Evolutionary conservation across 2,888 invertebrate species (phyloP).

Genomic region (Beris morrisii): DNA sequence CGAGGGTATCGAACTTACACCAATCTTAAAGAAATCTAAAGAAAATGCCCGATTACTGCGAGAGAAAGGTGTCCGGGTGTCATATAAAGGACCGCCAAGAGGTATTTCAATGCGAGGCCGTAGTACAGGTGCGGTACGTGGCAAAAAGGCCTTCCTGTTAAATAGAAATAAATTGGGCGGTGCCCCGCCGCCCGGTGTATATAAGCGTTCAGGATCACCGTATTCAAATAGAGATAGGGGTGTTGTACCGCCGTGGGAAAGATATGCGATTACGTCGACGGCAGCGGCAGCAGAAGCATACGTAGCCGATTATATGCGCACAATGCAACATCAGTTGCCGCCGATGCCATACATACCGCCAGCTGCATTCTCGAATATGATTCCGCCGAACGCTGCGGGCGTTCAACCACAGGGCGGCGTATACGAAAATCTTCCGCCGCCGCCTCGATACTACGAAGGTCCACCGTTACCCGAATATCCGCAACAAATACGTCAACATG

Average conservation of each 20-base stretch:
- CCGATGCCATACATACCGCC: constrained; percentile 83
- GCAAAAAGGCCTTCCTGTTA: constrained; percentile 67
- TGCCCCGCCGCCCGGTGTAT: constrained; percentile 43
- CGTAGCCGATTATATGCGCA: constrained; percentile 86
- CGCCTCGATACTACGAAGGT: constrained; percentile 80
- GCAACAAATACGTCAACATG: constrained; percentile 47
- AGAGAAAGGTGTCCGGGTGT: constrained; percentile 54
- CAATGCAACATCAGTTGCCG: constrained; percentile 83
- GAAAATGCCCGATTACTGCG: constrained; percentile 72
- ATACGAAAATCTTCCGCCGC: constrained; percentile 70
- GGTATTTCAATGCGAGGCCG: constrained; percentile 53
- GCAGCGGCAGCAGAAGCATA: constrained; percentile 81
- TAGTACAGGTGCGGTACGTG: constrained; percentile 57
- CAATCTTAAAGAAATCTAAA: constrained; percentile 82
- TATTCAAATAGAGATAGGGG: constrained; percentile 61
- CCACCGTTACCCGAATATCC: constrained; percentile 74
- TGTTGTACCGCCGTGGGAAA: constrained; percentile 64
- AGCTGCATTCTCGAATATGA: constrained; percentile 62
- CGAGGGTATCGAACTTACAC: constrained; percentile 85
- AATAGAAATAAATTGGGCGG: constrained; percentile 63
- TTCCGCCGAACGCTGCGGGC: constrained; percentile 60
- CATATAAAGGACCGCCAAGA: constrained; percentile 59
- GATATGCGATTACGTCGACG: constrained; percentile 63
- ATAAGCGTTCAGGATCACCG: constrained; percentile 62
- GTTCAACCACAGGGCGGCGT: constrained; percentile 50